These are phyloP conservation scores for Leptodirus hochenwartii DNA, from an alignment of 2,888 invertebrate species.

Conservation along the genomic window DNA sequence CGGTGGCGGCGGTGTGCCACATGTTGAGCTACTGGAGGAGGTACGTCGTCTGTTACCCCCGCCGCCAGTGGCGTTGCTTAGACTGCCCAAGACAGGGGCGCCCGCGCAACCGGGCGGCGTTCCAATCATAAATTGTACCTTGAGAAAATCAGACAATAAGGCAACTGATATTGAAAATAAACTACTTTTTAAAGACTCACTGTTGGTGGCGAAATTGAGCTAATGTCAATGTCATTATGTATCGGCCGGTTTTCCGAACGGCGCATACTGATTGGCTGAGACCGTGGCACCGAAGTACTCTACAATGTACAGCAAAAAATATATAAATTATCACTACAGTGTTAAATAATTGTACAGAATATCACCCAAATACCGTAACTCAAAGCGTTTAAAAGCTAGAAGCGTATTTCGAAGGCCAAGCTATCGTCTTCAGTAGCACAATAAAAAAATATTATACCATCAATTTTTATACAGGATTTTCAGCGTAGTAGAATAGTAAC, in stretches of 20 bases:
- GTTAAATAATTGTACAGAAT: too few species aligned
- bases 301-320: too few species aligned
- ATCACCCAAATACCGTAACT: too few species aligned
- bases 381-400: too few species aligned
- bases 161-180: not conserved
- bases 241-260: conserved; percentile 51
- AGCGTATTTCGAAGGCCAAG: too few species aligned
- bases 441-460: too few species aligned
- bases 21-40: conserved; percentile 45
- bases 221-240: conserved; percentile 72
- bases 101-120: conserved; percentile 33
- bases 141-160: conserved; percentile 12
- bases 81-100: too few species aligned
- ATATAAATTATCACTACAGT: too few species aligned
- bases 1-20: conserved; percentile 54
- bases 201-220: conserved; percentile 82
- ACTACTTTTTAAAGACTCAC: conserved; percentile 27
- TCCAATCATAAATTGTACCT: conserved; percentile 72
- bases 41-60: conserved; percentile 43
- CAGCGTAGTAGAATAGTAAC: too few species aligned
- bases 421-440: too few species aligned
- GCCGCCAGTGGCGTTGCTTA: too few species aligned
- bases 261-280: conserved; percentile 72
- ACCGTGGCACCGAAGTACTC: conserved; percentile 46
- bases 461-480: conserved; percentile 7